These are phyloP conservation scores for Semotilus atromaculatus DNA, from an alignment of 2,797 vertebrate species.

Conservation along the genomic window DNA sequence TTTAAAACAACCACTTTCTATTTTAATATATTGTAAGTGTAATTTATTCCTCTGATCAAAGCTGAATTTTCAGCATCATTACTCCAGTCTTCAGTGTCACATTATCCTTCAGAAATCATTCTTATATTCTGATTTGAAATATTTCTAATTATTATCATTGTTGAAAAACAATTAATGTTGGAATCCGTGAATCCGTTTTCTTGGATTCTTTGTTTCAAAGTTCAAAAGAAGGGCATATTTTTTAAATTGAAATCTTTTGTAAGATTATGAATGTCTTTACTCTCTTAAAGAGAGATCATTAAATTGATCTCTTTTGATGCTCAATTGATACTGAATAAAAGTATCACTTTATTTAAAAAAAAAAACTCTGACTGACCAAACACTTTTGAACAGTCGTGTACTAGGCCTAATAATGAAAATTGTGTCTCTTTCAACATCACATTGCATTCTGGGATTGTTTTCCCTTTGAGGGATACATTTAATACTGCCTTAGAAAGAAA, in stretches of 20 bases:
- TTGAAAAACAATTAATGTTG: neutral
- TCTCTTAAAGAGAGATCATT: too few relatives aligned
- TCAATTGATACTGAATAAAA: too few relatives aligned
- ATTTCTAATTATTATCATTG: neutral
- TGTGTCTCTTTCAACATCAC: neutral
- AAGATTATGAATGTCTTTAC: neutral
- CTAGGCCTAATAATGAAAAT: neutral
- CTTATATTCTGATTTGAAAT: neutral
- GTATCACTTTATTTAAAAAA: neutral
- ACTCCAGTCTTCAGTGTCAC: neutral
- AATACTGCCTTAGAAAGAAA: neutral
- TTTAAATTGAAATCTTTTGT: neutral
- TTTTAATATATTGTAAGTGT: neutral
- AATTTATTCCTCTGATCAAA: neutral
- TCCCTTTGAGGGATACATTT: neutral
- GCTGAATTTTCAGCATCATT: neutral
- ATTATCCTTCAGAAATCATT: neutral
- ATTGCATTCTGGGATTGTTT: neutral
- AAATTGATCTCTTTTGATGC: too few relatives aligned
- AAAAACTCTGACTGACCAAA: neutral
- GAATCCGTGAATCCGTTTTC: neutral
- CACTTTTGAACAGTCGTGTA: neutral
- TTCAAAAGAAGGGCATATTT: too few relatives aligned
- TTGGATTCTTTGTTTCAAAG: neutral
- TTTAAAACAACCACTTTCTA: neutral